A percentile compares a stretch with the other conserved stretches of the same genome.
Evolutionary conservation across 2,888 invertebrate species (phyloP).

Genomic region (Tetragnatha montana): DNA sequence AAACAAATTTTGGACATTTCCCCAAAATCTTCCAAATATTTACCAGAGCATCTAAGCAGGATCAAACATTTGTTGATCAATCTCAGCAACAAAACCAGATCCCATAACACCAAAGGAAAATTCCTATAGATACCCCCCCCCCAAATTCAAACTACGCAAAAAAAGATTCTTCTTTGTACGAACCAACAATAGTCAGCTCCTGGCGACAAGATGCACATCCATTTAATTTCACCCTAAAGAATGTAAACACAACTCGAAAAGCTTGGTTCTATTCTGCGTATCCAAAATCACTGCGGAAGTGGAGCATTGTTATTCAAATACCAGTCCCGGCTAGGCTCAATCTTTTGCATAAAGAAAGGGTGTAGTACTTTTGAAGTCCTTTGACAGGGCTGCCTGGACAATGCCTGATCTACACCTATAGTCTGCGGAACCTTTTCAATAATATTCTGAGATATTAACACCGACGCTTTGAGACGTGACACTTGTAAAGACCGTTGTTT

Average conservation of each 20-base stretch:
- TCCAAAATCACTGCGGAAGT: not conserved
- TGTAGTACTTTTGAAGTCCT: slow-evolving; percentile 10
- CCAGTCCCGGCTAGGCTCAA: slow-evolving; percentile 8
- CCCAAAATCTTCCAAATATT: too few relatives aligned
- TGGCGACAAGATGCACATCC: not conserved
- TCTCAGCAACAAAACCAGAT: not conserved
- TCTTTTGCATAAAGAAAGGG: slow-evolving; percentile 27
- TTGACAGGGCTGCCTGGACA: slow-evolving; percentile 1
- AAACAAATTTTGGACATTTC: too few relatives aligned
- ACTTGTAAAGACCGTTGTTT: too few relatives aligned
- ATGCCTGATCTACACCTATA: slow-evolving; percentile 13
- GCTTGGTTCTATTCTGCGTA: slow-evolving; percentile 15
- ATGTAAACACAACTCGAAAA: not conserved
- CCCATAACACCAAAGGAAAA: not conserved
- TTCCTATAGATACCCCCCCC: not conserved
- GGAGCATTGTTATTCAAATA: slow-evolving; percentile 54
- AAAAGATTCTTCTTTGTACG: not conserved
- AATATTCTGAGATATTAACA: slow-evolving; percentile 13
- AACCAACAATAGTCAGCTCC: not conserved
- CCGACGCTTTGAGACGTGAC: too few relatives aligned
- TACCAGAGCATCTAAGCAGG: too few relatives aligned
- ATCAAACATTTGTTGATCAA: not conserved
- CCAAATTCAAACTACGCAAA: not conserved
- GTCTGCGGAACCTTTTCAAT: not conserved
- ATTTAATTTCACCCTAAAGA: not conserved